Evolutionary conservation across 2,797 vertebrate genomes (phyloP).

Genomic region (Acanthurus tractus): DNA sequence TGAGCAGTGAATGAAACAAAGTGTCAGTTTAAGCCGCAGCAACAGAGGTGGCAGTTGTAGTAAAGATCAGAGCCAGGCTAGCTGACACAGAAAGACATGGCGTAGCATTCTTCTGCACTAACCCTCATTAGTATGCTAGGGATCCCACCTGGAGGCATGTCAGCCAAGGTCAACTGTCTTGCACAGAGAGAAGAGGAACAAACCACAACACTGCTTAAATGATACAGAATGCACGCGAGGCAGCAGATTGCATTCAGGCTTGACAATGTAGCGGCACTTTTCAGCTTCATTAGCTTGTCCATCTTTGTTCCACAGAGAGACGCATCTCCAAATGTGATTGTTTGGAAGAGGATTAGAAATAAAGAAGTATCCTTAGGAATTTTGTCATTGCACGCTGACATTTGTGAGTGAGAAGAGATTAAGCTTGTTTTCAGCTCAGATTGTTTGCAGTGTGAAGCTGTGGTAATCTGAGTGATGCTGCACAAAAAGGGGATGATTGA

Average conservation of each 20-base stretch:
- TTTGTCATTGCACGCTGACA: conserved; percentile 50
- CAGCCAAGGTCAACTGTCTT: conserved; percentile 81
- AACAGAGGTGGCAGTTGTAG: conserved; percentile 54
- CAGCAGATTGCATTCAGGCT: conserved; percentile 43
- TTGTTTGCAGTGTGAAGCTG: conserved; percentile 62
- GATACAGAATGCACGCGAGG: conserved; percentile 42
- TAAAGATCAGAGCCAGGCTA: conserved; percentile 61
- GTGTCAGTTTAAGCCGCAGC: conserved; percentile 52
- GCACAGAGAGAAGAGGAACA: conserved; percentile 54
- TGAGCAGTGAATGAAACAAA: conserved; percentile 55
- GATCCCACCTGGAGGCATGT: conserved; percentile 76
- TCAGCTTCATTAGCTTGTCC: conserved; percentile 63
- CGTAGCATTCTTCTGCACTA: conserved; percentile 70
- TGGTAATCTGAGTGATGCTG: conserved; percentile 57
- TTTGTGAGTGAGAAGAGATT: conserved; percentile 61
- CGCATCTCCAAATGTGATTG: conserved; percentile 53
- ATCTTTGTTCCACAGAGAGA: conserved; percentile 45
- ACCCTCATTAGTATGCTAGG: conserved; percentile 79
- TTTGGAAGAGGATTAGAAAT: conserved; percentile 72
- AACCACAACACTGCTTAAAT: conserved; percentile 60
- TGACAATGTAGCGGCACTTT: conserved; percentile 40
- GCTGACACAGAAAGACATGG: conserved; percentile 62
- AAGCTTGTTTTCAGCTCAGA: conserved; percentile 12
- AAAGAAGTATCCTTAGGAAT: conserved; percentile 58
- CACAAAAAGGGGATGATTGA: conserved; percentile 65